Evolutionary conservation across 2,113 vertebrate species (phyloP), one percentile per base, ranked within the genome.

Genomic region (Corythaeola cristata): DNA sequence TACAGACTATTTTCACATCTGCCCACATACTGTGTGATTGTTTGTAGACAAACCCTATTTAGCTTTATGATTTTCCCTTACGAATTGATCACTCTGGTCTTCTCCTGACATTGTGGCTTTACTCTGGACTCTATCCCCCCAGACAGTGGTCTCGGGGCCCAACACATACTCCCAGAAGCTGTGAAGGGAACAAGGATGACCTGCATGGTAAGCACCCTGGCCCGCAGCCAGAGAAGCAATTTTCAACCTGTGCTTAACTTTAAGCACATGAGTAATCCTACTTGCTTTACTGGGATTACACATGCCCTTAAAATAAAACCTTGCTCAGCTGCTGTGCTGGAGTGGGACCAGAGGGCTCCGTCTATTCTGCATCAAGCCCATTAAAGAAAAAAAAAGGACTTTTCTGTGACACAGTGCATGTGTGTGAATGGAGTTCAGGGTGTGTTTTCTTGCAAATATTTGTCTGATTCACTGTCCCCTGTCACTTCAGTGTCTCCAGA

Each of bases 91-190:
- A 7, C 26, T 79, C 33, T 52, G 30, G 24, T 56, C 27, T 63
- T 92, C 73, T 80, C 60, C 35, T 77, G 62, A 75, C 47, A 27
- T 18, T 30, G 11, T 63, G 56, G 5, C 23, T 94, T 78, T 75
- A 26, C 23, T 73, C 73, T 45, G 49, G 63, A 47, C 58, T 82
- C 50, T 68, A 41, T 49, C 52, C 17, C 75, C 83, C 41, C 41
- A 11, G 23, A 30, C 0, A 0, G 16, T 64, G 41, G 23, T 76
- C 60, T 86, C 5, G 0, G 22, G 2, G 1, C 24, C 21, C 35
- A 16, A 3, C 5, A 4, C 33, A 50, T 22, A 4, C 5, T 41
- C 53, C 32, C 56, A 81, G 67, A 60, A 84, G 37, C 22, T 75
- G 35, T 32, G 53, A 88, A 72, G 55, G n/a, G 71, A 85, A 39